Evolutionary conservation across 2,113 vertebrate genomes (phyloP).

Genomic region (Lepus timidus): DNA sequence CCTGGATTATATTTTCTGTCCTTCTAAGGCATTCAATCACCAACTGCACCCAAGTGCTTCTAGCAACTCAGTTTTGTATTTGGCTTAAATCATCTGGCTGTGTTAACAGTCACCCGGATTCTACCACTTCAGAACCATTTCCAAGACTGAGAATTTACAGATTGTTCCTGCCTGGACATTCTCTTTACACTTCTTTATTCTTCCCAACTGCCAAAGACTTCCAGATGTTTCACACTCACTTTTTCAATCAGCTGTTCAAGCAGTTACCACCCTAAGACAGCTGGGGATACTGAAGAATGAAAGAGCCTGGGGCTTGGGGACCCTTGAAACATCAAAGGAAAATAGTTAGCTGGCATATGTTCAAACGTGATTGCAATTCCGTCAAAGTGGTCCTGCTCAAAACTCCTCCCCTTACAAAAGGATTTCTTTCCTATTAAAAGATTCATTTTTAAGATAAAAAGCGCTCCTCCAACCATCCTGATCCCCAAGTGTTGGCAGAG

Average conservation of each 20-base stretch:
- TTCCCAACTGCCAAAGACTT: neutral
- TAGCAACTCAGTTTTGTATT: constrained; percentile 37
- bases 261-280: neutral
- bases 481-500: neutral
- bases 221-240: neutral
- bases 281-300: neutral
- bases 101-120: neutral
- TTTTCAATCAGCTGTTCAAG: constrained; percentile 30
- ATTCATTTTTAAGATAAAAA: constrained; percentile 13
- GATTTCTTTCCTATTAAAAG: neutral
- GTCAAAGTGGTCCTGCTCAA: neutral
- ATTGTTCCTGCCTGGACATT: neutral
- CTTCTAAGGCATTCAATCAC: constrained; percentile 4
- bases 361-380: constrained; percentile 14
- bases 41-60: neutral
- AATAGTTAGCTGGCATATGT: neutral
- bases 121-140: constrained; percentile 31
- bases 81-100: constrained; percentile 48
- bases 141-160: constrained; percentile 24
- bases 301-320: neutral
- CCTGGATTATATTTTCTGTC: constrained; percentile 27
- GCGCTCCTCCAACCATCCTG: neutral
- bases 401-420: neutral
- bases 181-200: neutral
- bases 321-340: neutral